Evolutionary conservation across 2,888 invertebrate genomes (phyloP), one percentile per base, ranked within the genome.

Genomic region (Holacanthella duospinosa): DNA sequence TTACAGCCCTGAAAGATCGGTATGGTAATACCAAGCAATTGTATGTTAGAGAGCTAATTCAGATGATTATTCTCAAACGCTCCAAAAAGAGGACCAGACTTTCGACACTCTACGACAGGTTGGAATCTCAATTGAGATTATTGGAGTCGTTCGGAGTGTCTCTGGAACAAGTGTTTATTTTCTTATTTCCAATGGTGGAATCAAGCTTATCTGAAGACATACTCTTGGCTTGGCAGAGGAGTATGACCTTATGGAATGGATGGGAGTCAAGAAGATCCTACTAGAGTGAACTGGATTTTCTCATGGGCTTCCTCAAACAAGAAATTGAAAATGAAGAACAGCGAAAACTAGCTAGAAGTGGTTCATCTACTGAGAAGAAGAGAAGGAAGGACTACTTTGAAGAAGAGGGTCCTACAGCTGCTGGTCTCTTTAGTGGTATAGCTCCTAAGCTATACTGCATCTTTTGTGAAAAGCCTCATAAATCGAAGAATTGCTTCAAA

Each of bases 181-280:
- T 66, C 59, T 29, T 69, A 6, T 67, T 59, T 53, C 64, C 64
- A 3, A n/a, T 75, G 9, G 74, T 75, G 6, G 75, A 75, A 60
- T 75, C 74, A 2, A 68, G 70, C 61, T 63, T 75, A 12, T 75
- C 74, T 1, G 68, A 72, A 26, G 74, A 74, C 9, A 63, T 73
- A 2, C 62, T 75, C 21, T 26, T 70, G 43, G 70, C 70, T n/a
- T 75, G 74, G 75, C 64, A 69, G 27, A 48, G 64, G 25, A 64
- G 28, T 43, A 6, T 3, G 4, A 6, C 4, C 24, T n/a, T n/a
- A n/a, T n/a, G n/a, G n/a, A n/a, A n/a, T n/a, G n/a, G n/a, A n/a
- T n/a, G n/a, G n/a, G n/a, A n/a, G n/a, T n/a, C n/a, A n/a, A n/a
- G n/a, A n/a, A n/a, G n/a, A n/a, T n/a, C n/a, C n/a, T n/a, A n/a